Conservation (phyloP, 2,888 invertebrate species). For the Clusia tigrina region DNA sequence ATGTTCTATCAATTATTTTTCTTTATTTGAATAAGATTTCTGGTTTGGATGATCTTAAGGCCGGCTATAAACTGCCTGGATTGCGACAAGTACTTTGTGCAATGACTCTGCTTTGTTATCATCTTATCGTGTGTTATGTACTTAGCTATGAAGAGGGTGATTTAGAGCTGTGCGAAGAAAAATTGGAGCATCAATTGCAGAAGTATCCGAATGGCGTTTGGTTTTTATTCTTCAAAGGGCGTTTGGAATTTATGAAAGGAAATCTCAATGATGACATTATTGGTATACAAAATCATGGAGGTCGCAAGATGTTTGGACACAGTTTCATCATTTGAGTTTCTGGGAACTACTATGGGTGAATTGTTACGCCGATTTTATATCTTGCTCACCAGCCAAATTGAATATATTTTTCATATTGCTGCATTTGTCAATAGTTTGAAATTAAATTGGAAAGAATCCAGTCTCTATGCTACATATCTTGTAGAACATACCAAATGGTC, state of each 20-base stretch:
- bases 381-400: no score
- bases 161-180: conserved; percentile 75
- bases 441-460: conserved; percentile 81
- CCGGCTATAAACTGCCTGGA: conserved; percentile 77
- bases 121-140: conserved; percentile 84
- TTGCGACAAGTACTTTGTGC: conserved; percentile 87
- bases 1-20: no score
- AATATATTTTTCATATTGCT: no score
- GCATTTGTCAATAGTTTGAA: no score
- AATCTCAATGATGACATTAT: conserved; percentile 72
- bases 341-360: conserved; percentile 95
- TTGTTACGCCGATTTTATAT: no score
- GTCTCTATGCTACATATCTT: conserved; percentile 75
- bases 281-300: conserved; percentile 84
- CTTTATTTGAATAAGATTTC: conserved; percentile 64
- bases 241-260: conserved; percentile 83
- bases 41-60: conserved; percentile 78
- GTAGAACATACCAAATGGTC: conserved; percentile 90
- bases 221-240: conserved; percentile 90
- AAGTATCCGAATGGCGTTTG: conserved; percentile 85
- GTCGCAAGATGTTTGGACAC: conserved; percentile 85
- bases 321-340: conserved; percentile 91
- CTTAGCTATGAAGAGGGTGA: conserved; percentile 84
- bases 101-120: conserved; percentile 84
- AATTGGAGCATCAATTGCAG: conserved; percentile 74